Evolutionary conservation across 2,888 invertebrate genomes (phyloP).

Genomic region (Clanis bilineata): DNA sequence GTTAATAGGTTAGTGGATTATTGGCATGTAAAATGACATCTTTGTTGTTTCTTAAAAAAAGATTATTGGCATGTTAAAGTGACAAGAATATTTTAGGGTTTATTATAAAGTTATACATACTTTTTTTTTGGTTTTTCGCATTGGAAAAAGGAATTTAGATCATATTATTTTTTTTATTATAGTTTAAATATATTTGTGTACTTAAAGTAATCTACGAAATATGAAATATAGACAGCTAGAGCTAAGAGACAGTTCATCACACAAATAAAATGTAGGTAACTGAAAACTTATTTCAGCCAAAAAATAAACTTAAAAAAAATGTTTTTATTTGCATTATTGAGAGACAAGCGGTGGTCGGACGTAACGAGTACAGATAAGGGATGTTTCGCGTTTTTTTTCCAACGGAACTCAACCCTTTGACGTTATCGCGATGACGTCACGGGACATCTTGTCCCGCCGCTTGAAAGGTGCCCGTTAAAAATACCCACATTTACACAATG

Average conservation of each 20-base stretch:
- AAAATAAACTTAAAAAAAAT: background rate
- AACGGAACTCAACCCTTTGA: slow-evolving; percentile 73
- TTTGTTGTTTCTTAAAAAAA: too few relatives aligned
- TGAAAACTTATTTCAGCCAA: background rate
- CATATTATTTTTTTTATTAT: too few relatives aligned
- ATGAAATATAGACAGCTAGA: too few relatives aligned
- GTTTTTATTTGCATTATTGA: slow-evolving; percentile 30
- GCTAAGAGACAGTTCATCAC: too few relatives aligned
- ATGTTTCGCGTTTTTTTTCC: slow-evolving; percentile 52
- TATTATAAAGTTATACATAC: too few relatives aligned
- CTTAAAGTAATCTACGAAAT: too few relatives aligned
- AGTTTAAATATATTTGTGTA: too few relatives aligned
- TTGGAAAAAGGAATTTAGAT: too few relatives aligned
- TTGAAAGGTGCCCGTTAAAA: slow-evolving; percentile 17
- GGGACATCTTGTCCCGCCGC: slow-evolving; percentile 58
- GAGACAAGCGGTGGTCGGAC: slow-evolving; percentile 34
- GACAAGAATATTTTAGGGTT: background rate
- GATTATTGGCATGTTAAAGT: background rate
- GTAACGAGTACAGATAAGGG: slow-evolving; percentile 58
- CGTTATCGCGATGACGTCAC: slow-evolving; percentile 73
- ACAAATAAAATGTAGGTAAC: background rate
- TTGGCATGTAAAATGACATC: background rate
- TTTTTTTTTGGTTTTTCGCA: too few relatives aligned
- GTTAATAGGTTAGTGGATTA: slow-evolving; percentile 1
- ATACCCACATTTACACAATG: slow-evolving; percentile 7